Conservation (phyloP, 2,113 vertebrate species). For the Sylvia atricapilla region DNA sequence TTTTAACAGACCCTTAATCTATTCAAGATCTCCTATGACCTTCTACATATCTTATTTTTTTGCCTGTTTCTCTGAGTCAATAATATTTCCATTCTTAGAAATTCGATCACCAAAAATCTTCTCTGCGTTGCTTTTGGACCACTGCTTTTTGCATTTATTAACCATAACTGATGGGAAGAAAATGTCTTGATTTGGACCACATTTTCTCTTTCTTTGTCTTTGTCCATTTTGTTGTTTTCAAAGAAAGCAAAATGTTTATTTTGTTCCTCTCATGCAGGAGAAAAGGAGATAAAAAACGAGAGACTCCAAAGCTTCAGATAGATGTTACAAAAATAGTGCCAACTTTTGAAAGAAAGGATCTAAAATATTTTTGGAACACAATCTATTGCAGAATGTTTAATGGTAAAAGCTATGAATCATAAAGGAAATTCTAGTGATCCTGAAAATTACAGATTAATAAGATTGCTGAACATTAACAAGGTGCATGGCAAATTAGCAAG, state of each 20-base stretch:
- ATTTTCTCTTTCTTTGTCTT: neutral
- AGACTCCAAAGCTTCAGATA: neutral
- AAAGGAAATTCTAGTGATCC: neutral
- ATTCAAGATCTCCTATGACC: neutral
- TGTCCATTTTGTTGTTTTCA: neutral
- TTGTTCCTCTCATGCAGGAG: neutral
- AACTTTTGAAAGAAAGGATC: neutral
- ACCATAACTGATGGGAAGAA: neutral
- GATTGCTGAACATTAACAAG: neutral
- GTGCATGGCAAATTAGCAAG: neutral
- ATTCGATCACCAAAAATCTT: neutral
- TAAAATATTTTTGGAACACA: neutral
- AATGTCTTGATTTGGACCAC: neutral
- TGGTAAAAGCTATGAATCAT: neutral
- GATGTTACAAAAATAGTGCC: rapidly evolving
- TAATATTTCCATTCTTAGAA: neutral
- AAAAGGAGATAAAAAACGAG: neutral
- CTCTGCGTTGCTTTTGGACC: neutral
- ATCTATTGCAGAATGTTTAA: neutral
- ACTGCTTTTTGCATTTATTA: neutral
- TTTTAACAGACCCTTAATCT: neutral
- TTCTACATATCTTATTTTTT: neutral
- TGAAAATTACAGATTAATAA: neutral
- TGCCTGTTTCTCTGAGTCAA: neutral
- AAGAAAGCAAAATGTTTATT: neutral